Conservation (phyloP, 2,797 vertebrate genomes). For the Premnoplex brunnescens region DNA sequence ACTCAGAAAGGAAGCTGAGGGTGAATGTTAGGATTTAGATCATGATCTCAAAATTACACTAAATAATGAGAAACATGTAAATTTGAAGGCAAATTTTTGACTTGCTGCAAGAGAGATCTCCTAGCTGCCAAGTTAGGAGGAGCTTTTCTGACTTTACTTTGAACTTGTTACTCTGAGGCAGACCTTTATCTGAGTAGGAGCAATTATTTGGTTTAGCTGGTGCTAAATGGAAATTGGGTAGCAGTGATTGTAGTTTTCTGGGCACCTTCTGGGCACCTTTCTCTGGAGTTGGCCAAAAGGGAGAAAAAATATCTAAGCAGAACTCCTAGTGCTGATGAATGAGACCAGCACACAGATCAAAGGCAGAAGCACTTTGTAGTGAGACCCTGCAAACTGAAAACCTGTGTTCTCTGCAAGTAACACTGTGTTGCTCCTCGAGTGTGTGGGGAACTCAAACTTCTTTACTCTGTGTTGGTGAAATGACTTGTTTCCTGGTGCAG, state of each 20-base stretch:
- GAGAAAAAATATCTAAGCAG: background rate
- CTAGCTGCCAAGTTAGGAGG: background rate
- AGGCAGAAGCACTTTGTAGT: background rate
- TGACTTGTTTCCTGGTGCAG: background rate
- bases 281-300: background rate
- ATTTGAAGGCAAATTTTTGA: background rate
- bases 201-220: background rate
- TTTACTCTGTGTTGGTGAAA: background rate
- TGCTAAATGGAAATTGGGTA: background rate
- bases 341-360: background rate
- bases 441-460: background rate
- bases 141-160: background rate
- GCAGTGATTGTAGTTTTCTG: background rate
- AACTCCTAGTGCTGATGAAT: background rate
- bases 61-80: background rate
- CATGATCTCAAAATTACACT: background rate
- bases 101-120: background rate
- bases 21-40: background rate
- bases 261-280: background rate
- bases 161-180: background rate
- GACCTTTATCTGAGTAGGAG: background rate
- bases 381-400: background rate
- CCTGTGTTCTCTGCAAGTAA: background rate
- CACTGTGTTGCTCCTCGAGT: fast-evolving
- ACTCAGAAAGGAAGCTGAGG: background rate